Evolutionary conservation across 2,888 invertebrate genomes (phyloP), one percentile per base, ranked within the genome.

Genomic region (Microctonus brassicae): DNA sequence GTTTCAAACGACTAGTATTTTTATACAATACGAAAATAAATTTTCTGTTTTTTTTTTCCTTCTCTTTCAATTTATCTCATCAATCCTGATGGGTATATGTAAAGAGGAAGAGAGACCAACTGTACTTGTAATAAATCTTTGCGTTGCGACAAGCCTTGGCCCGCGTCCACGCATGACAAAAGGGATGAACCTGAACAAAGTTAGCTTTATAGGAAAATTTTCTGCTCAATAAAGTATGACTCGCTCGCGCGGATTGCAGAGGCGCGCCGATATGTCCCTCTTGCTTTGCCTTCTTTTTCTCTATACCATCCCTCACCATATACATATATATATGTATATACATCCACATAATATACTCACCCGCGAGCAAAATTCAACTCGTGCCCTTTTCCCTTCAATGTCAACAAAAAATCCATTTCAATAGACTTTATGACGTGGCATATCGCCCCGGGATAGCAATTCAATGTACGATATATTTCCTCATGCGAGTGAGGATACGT

Each of bases 181-280:
- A 64, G 69, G 65, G 71, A 79, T 77, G 76, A 72, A 63, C 75
- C 77, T 75, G 80, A 75, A 79, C 81, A 79, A 72, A 82, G 80
- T 81, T 81, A 82, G 78, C 80, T 84, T 85, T 84, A 85, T 84
- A 81, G 84, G 81, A 80, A 80, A 85, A 86, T 86, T 86, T 86
- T 86, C 86, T 86, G 84, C 83, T 82, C 85, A 86, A 86, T 86
- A 86, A 86, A 85, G 76, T 86, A 82, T 80, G 80, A 80, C 78
- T 81, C 76, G 80, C 42, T 69, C 65, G 72, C 72, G 64, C 65
- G 53, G 67, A 60, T 57, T 24, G 42, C 57, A 64, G 73, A 73
- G 71, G 73, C 70, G 75, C 73, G 69, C 60, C 60, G 71, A 69
- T 68, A 39, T 61, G 42, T 53, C 39, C 58, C 65, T 66, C 65